Percentiles rank a stretch among this genome's conserved stretches.
phyloP scores from a whole-genome alignment of 2,797 vertebrate species.

The Neosalanx taihuensis region DNA sequence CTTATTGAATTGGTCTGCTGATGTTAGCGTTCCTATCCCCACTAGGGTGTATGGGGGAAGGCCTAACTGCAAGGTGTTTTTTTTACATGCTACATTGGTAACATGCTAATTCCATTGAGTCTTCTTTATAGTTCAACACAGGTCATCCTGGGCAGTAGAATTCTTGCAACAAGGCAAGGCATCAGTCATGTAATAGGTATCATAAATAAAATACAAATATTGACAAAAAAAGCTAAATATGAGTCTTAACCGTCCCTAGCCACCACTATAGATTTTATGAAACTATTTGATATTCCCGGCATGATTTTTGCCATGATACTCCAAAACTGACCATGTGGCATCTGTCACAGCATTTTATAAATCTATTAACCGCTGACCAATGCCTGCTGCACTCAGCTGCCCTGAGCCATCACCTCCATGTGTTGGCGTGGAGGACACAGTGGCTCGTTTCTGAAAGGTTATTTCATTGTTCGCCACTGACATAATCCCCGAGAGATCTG shows the following conservation, averaged over 20 bases:
- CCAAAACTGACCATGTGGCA: constrained; percentile 27
- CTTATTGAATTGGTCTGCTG: constrained; percentile 55
- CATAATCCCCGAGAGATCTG: constrained; percentile 48
- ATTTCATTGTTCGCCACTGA: constrained; percentile 36
- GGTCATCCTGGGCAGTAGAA: background rate
- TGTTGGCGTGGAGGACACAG: constrained; percentile 19
- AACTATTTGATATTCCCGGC: background rate
- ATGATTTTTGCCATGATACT: background rate
- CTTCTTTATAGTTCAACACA: too few species aligned
- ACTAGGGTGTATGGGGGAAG: constrained; percentile 30
- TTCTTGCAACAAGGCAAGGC: background rate
- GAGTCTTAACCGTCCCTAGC: background rate
- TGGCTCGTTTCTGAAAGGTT: constrained; percentile 53
- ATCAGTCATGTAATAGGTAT: background rate
- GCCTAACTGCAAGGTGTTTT: constrained; percentile 31
- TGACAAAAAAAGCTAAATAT: too few species aligned
- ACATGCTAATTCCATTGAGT: background rate
- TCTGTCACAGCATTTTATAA: constrained; percentile 18
- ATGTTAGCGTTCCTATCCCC: constrained; percentile 46
- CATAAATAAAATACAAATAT: background rate
- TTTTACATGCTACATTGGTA: background rate
- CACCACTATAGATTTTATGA: too few species aligned
- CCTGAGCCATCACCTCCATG: constrained; percentile 47
- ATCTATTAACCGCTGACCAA: constrained; percentile 18
- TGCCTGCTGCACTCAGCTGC: constrained; percentile 26